Conservation (phyloP, 2,888 invertebrate species). For the Coecobrya sp. region DNA sequence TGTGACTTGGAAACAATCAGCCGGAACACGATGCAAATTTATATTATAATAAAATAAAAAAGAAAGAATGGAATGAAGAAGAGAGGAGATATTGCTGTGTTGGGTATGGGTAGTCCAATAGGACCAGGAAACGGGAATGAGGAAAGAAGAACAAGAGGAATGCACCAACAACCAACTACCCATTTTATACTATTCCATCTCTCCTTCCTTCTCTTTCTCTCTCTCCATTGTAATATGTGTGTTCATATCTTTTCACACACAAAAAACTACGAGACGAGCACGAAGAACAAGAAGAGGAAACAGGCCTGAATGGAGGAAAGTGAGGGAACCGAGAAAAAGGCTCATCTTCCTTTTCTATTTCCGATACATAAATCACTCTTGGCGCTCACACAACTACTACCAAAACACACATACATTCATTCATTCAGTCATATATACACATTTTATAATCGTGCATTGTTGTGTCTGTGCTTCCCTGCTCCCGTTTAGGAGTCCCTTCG, state of each 20-base stretch:
- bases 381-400: constrained; percentile 30
- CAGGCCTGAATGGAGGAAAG: constrained; percentile 67
- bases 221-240: constrained; percentile 28
- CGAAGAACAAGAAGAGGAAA: constrained; percentile 68
- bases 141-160: constrained; percentile 46
- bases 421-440: constrained; percentile 1
- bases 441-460: constrained; percentile 83
- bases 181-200: constrained; percentile 16
- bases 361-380: constrained; percentile 85
- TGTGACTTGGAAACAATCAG: constrained; percentile 81
- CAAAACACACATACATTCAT: constrained; percentile 37
- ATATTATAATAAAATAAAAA: constrained; percentile 69
- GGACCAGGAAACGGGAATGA: constrained; percentile 62
- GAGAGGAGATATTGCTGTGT: background rate
- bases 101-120: constrained; percentile 19
- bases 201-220: background rate
- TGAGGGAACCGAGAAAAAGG: constrained; percentile 73
- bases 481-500: background rate
- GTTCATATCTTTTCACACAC: constrained; percentile 58
- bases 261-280: constrained; percentile 34
- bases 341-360: constrained; percentile 85
- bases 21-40: constrained; percentile 81
- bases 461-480: background rate
- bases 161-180: constrained; percentile 19
- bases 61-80: constrained; percentile 32